These are phyloP conservation scores for Anthoscopus minutus DNA, from an alignment of 2,113 vertebrate genomes.

Conservation along the genomic window DNA sequence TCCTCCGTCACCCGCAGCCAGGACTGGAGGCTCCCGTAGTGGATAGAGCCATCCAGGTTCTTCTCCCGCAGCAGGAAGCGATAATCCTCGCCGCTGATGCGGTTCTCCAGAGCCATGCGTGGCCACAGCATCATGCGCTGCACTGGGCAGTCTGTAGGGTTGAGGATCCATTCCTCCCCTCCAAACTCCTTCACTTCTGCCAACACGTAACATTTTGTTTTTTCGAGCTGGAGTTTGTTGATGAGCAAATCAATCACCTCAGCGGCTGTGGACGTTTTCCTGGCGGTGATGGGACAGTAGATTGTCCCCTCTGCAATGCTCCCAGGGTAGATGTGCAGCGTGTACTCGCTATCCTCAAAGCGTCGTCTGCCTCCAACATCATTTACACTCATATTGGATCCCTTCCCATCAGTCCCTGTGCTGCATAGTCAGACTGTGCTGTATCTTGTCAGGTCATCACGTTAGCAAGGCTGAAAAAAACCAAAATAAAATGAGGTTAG, in stretches of 20 bases:
- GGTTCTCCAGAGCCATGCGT: slow-evolving; percentile 91
- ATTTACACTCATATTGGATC: slow-evolving; percentile 93
- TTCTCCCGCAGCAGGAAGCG: slow-evolving; percentile 94
- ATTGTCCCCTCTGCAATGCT: slow-evolving; percentile 91
- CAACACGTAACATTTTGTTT: slow-evolving; percentile 90
- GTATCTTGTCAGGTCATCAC: slow-evolving; percentile 75
- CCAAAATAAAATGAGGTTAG: neutral
- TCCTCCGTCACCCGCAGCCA: slow-evolving; percentile 93
- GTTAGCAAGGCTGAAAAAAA: slow-evolving; percentile 60
- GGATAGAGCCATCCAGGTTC: slow-evolving; percentile 94
- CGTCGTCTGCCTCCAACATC: slow-evolving; percentile 95
- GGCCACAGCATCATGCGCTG: slow-evolving; percentile 99
- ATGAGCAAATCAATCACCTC: slow-evolving; percentile 93
- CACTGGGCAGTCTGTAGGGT: slow-evolving; percentile 93
- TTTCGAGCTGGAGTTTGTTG: slow-evolving; percentile 85
- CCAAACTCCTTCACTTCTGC: slow-evolving; percentile 98
- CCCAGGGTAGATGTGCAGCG: slow-evolving; percentile 91
- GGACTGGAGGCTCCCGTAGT: slow-evolving; percentile 95
- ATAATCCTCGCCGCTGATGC: slow-evolving; percentile 88
- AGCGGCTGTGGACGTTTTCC: slow-evolving; percentile 89
- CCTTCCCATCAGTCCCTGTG: slow-evolving; percentile 85
- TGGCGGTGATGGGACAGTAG: slow-evolving; percentile 91
- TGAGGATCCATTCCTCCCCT: slow-evolving; percentile 98
- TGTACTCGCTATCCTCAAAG: slow-evolving; percentile 93
- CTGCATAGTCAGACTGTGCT: slow-evolving; percentile 68